A percentile compares a stretch with the other conserved stretches of the same genome.
These are phyloP conservation scores for Orycteropus afer DNA, from an alignment of 2,113 vertebrate genomes.

Conservation along the genomic window DNA sequence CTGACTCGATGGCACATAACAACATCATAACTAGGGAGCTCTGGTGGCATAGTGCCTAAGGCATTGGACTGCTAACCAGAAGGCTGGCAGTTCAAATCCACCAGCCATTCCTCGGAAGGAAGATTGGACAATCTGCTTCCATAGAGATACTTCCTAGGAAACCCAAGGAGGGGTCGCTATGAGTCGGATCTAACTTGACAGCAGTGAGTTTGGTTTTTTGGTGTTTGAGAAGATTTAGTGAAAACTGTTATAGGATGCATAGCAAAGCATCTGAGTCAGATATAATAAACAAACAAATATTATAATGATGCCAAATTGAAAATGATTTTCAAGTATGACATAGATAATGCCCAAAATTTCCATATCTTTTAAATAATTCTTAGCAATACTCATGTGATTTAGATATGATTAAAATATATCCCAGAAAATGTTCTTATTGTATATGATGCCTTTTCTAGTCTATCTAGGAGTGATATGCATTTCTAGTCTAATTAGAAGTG, in stretches of 20 bases:
- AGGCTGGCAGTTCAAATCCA: too few species aligned
- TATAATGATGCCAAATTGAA: background rate
- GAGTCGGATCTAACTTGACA: background rate
- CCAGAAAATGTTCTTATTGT: background rate
- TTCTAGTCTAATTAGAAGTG: too few species aligned
- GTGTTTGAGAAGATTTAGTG: background rate
- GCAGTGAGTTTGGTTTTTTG: background rate
- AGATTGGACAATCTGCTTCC: too few species aligned
- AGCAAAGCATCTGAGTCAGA: background rate
- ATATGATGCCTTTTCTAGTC: background rate
- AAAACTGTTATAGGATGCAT: background rate
- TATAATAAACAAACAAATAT: background rate
- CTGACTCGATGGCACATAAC: background rate
- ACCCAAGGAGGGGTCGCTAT: too few species aligned
- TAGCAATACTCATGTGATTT: background rate
- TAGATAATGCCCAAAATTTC: background rate
- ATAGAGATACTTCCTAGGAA: too few species aligned
- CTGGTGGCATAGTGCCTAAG: too few species aligned
- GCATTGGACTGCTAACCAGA: too few species aligned
- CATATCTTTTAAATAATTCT: background rate
- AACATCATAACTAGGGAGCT: too few species aligned
- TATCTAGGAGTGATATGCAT: too few species aligned
- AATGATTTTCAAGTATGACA: background rate
- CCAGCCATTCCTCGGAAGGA: too few species aligned
- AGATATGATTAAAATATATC: background rate